A percentile compares a stretch with the other conserved stretches of the same genome.
Evolutionary conservation across 2,113 vertebrate genomes (phyloP).

Genomic region (Apaloderma vittatum): DNA sequence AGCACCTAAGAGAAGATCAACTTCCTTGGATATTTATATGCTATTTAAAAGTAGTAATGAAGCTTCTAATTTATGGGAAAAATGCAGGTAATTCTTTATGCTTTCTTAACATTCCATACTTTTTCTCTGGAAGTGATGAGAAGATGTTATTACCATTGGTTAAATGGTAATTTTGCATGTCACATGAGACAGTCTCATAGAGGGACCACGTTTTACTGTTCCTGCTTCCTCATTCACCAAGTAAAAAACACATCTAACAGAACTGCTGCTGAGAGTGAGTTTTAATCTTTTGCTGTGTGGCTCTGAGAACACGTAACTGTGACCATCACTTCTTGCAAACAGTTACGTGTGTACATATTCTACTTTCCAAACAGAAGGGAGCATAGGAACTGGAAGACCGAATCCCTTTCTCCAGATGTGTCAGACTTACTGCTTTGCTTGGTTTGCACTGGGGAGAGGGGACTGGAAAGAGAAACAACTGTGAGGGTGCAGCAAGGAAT

Average conservation of each 20-base stretch:
- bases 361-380: neutral
- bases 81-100: neutral
- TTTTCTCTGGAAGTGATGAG: neutral
- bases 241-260: neutral
- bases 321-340: neutral
- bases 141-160: neutral
- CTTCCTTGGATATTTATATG: neutral
- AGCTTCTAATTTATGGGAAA: neutral
- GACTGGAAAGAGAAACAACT: neutral
- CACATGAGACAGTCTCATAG: accelerated
- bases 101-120: neutral
- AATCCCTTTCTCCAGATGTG: neutral
- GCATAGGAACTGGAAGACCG: neutral
- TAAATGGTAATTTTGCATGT: neutral
- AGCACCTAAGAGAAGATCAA: neutral
- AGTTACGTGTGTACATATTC: neutral
- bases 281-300: neutral
- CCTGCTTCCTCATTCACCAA: neutral
- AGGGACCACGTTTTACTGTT: neutral
- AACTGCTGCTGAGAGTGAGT: neutral
- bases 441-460: neutral
- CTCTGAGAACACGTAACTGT: neutral
- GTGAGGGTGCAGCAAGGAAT: neutral
- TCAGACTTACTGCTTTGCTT: neutral
- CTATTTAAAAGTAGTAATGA: neutral